A percentile compares a stretch with the other conserved stretches of the same genome.
These are phyloP conservation scores for Enteromius radiatus DNA, from an alignment of 2,797 vertebrate species.

Conservation along the genomic window DNA sequence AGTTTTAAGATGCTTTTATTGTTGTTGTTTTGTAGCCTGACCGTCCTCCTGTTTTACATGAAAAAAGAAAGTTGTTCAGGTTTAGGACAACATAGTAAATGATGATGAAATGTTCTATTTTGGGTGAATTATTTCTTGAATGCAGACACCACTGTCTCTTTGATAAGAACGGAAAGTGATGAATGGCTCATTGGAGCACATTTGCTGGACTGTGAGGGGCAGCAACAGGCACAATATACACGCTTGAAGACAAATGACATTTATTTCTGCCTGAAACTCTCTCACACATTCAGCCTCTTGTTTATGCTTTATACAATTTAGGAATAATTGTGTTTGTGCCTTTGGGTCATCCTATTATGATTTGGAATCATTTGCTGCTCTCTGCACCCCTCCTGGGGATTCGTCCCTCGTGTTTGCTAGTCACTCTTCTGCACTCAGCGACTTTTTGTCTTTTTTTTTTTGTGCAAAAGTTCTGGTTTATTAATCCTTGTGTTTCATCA, in stretches of 20 bases:
- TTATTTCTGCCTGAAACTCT: not conserved
- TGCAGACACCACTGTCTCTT: not conserved
- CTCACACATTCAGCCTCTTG: not conserved
- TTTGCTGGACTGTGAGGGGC: not conserved
- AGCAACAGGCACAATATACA: not conserved
- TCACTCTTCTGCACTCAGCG: not conserved
- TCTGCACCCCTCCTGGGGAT: not conserved
- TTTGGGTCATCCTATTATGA: not conserved
- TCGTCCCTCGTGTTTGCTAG: not conserved
- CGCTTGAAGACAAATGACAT: not conserved
- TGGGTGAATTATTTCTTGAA: not conserved
- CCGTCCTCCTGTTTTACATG: not conserved
- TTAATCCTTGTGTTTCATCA: slow-evolving; percentile 21
- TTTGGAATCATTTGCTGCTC: not conserved
- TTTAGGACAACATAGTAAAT: not conserved
- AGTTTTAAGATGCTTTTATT: not conserved
- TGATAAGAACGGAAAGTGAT: not conserved
- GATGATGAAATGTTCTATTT: not conserved
- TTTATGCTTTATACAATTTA: not conserved
- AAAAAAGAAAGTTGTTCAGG: not conserved
- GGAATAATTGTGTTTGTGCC: slow-evolving; percentile 17
- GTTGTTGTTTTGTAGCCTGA: not conserved
- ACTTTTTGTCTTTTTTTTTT: not conserved
- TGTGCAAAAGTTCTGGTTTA: not conserved
- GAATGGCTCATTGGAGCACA: not conserved